Evolutionary conservation across 92 coral and sea anemone genomes (phyloP).

Genomic region (Scolanthus callimorphus): DNA sequence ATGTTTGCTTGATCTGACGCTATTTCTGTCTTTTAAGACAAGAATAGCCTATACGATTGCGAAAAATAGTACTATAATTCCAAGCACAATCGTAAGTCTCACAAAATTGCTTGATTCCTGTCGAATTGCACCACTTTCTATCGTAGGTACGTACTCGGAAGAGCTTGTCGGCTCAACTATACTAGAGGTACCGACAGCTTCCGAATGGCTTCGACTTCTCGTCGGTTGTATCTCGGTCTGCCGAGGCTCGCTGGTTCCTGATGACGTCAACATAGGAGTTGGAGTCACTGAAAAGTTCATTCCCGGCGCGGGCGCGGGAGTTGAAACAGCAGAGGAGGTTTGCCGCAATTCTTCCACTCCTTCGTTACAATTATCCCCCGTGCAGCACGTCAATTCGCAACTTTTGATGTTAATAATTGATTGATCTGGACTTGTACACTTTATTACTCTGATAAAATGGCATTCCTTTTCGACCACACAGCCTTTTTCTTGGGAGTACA

Average conservation of each 20-base stretch:
- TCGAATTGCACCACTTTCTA: too few relatives aligned
- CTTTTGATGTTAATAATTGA: not conserved
- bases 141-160: too few relatives aligned
- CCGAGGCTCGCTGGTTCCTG: not conserved
- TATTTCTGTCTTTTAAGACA: too few relatives aligned
- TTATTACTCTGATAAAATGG: conserved; percentile 4
- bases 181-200: too few relatives aligned
- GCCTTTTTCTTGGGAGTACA: conserved; percentile 5
- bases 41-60: too few relatives aligned
- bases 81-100: too few relatives aligned
- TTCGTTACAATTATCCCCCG: conserved; percentile 14
- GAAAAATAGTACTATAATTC: too few relatives aligned
- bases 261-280: not conserved
- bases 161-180: too few relatives aligned
- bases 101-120: too few relatives aligned
- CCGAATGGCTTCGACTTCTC: too few relatives aligned
- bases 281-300: not conserved
- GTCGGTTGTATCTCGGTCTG: not conserved
- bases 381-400: conserved; percentile 16
- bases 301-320: not conserved
- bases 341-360: not conserved
- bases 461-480: conserved; percentile 15
- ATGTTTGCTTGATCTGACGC: too few relatives aligned
- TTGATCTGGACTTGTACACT: not conserved
- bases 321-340: not conserved